These are phyloP conservation scores for Onychomys torridus DNA, from an alignment of 2,797 vertebrate genomes.

Conservation along the genomic window DNA sequence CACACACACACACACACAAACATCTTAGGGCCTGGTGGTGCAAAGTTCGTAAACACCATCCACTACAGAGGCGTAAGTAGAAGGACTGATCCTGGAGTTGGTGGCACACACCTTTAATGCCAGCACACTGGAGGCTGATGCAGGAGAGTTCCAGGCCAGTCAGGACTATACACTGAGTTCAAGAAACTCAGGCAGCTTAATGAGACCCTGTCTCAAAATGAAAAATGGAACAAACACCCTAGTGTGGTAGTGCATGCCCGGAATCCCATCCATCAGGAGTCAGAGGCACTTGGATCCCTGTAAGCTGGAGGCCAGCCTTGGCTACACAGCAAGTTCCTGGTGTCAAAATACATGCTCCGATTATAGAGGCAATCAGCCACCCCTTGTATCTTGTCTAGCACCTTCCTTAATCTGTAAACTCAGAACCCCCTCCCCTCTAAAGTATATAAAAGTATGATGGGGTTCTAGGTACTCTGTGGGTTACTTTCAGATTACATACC, in stretches of 20 bases:
- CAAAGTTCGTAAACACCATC: background rate
- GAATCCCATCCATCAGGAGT: background rate
- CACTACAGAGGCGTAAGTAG: background rate
- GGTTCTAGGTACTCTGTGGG: background rate
- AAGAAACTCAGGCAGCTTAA: too few species aligned
- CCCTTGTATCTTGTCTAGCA: background rate
- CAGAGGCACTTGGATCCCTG: background rate
- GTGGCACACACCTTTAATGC: background rate
- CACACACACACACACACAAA: too few species aligned
- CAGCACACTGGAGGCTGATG: background rate
- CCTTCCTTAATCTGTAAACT: background rate
- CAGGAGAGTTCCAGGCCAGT: background rate
- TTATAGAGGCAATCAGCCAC: background rate
- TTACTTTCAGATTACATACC: too few species aligned
- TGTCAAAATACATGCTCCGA: background rate
- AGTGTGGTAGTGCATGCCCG: background rate
- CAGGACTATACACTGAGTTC: background rate
- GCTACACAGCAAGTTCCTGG: background rate
- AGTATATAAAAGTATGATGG: background rate
- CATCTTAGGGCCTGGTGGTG: background rate
- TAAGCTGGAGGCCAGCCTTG: background rate
- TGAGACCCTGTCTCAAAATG: background rate
- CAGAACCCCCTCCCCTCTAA: background rate
- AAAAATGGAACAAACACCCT: background rate
- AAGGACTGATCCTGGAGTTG: background rate